Percentiles rank a stretch among this genome's conserved stretches.
phyloP scores from a whole-genome alignment of 2,888 invertebrate species.

The Hesperia comma region DNA sequence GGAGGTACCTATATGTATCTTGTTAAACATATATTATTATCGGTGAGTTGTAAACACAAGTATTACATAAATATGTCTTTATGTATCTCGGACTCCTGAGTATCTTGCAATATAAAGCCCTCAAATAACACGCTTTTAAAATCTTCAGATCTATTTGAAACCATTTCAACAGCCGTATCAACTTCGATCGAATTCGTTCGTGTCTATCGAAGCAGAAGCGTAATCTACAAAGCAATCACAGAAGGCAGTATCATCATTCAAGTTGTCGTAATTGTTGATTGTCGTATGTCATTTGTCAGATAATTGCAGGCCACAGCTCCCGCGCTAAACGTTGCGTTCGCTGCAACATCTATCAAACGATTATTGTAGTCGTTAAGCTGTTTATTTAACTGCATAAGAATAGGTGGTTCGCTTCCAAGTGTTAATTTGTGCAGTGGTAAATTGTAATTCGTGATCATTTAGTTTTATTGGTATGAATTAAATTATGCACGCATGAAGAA shows the following conservation, averaged over 20 bases:
- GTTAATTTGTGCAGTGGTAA: neutral
- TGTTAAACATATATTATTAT: no score
- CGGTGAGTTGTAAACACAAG: no score
- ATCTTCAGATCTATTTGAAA: no score
- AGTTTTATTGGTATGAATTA: neutral
- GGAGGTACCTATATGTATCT: no score
- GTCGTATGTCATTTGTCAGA: conserved; percentile 16
- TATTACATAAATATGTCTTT: no score
- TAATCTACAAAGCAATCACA: conserved; percentile 3
- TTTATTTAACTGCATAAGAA: conserved; percentile 13
- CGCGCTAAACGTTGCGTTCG: conserved; percentile 2
- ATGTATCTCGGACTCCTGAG: no score
- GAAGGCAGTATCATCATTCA: conserved; percentile 8
- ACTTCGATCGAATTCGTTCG: neutral
- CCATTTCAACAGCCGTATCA: neutral
- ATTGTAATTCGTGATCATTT: neutral
- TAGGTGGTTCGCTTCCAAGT: neutral
- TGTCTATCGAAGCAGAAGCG: neutral
- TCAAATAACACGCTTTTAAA: no score
- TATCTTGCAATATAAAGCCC: no score
- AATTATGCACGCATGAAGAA: neutral
- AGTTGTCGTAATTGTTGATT: conserved; percentile 6
- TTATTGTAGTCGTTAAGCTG: conserved; percentile 1
- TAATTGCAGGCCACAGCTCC: conserved; percentile 12
- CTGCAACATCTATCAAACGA: conserved; percentile 10